Conservation (phyloP, 2,888 invertebrate genomes). For the Tiphia femorata region DNA sequence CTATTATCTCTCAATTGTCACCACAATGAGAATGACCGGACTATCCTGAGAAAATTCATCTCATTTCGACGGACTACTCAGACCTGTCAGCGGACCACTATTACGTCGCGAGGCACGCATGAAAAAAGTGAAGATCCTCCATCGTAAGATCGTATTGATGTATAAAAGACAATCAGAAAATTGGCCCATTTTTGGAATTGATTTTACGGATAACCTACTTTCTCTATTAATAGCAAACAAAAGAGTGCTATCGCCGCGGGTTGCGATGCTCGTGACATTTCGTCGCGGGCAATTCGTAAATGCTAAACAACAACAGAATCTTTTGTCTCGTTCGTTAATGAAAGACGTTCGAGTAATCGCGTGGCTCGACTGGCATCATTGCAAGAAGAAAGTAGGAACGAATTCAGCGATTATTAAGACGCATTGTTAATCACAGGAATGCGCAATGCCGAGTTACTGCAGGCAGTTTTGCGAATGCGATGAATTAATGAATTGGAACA, state of each 20-base stretch:
- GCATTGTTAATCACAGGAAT: not conserved
- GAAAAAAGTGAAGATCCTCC: not conserved
- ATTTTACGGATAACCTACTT: constrained; percentile 55
- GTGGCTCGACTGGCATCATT: too few relatives aligned
- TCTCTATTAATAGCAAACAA: constrained; percentile 55
- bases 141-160: not conserved
- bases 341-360: not conserved
- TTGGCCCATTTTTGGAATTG: constrained; percentile 44
- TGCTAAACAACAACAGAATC: not conserved
- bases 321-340: not conserved
- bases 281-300: constrained; percentile 12
- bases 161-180: constrained; percentile 5
- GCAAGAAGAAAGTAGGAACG: too few relatives aligned
- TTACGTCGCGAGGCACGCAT: too few relatives aligned
- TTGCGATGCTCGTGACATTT: constrained; percentile 31
- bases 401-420: not conserved
- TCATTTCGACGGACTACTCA: too few relatives aligned
- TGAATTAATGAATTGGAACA: too few relatives aligned
- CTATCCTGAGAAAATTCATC: too few relatives aligned
- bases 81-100: too few relatives aligned
- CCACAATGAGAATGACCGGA: too few relatives aligned
- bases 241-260: constrained; percentile 24
- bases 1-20: too few relatives aligned
- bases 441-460: constrained; percentile 2
- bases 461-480: not conserved